phyloP scores from a whole-genome alignment of 2,888 invertebrate genomes.

The Mythimna lalbum region DNA sequence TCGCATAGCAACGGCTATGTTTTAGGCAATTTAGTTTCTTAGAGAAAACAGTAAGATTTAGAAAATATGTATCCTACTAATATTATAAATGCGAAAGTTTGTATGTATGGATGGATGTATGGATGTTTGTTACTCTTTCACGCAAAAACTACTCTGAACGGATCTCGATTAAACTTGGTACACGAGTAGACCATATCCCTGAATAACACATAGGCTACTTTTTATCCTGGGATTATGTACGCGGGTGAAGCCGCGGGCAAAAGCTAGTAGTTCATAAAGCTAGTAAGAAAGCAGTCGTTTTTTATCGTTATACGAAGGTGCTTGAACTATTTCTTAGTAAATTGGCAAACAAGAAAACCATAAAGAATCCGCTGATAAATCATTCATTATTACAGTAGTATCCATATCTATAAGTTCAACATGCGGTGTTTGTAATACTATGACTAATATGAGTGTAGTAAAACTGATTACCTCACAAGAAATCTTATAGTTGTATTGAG shows the following conservation, averaged over 20 bases:
- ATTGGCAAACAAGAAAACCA: neutral
- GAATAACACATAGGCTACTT: no score
- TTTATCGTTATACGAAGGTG: neutral
- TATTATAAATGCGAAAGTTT: no score
- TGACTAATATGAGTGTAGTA: constrained; percentile 34
- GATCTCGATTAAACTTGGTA: no score
- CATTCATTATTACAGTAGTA: constrained; percentile 7
- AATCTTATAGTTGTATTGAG: constrained; percentile 28
- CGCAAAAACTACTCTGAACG: no score
- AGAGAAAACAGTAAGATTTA: neutral
- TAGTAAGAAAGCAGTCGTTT: neutral
- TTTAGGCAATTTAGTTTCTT: neutral
- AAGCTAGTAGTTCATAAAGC: no score
- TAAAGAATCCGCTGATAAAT: constrained; percentile 5
- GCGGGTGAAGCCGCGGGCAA: no score
- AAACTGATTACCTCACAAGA: constrained; percentile 25
- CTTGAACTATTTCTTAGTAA: constrained; percentile 8
- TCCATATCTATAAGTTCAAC: constrained; percentile 16
- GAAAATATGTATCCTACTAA: neutral
- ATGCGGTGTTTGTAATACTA: constrained; percentile 1
- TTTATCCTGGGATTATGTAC: no score
- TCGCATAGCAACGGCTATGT: neutral
- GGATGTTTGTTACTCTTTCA: no score
- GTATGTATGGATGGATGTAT: no score
- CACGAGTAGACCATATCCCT: no score